phyloP scores from a whole-genome alignment of 2,888 invertebrate genomes.

The Scaptomyza parva region DNA sequence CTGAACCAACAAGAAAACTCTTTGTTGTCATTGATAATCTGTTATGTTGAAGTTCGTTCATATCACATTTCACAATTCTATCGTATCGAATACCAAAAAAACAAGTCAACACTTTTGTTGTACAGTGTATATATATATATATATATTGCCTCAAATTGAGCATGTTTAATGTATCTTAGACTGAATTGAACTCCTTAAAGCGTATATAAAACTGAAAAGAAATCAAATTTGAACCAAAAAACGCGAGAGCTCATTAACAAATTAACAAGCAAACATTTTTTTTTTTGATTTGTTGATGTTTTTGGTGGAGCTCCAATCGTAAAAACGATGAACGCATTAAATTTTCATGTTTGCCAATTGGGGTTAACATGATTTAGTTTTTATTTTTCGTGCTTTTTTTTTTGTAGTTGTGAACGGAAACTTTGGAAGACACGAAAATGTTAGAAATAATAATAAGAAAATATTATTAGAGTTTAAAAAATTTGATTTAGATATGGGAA shows the following conservation, averaged over 20 bases:
- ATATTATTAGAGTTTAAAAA: no score
- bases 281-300: constrained; percentile 42
- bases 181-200: constrained; percentile 4
- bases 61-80: constrained; percentile 67
- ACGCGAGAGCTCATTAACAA: constrained; percentile 41
- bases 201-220: constrained; percentile 8
- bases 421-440: no score
- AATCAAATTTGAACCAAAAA: constrained; percentile 18
- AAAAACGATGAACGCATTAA: constrained; percentile 40
- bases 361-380: constrained; percentile 25
- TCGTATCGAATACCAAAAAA: constrained; percentile 48
- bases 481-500: no score
- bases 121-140: constrained; percentile 10
- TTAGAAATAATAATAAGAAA: no score
- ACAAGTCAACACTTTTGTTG: constrained; percentile 34
- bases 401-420: no score
- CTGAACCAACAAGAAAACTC: constrained; percentile 58
- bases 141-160: constrained; percentile 19
- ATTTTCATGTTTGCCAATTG: constrained; percentile 25
- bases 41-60: constrained; percentile 34
- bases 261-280: constrained; percentile 23
- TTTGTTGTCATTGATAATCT: constrained; percentile 54
- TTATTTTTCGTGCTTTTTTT: no score
- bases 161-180: constrained; percentile 33
- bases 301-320: constrained; percentile 12